A percentile compares a stretch with the other conserved stretches of the same genome.
phyloP scores from a whole-genome alignment of 2,797 vertebrate genomes.

The Cuculus canorus region DNA sequence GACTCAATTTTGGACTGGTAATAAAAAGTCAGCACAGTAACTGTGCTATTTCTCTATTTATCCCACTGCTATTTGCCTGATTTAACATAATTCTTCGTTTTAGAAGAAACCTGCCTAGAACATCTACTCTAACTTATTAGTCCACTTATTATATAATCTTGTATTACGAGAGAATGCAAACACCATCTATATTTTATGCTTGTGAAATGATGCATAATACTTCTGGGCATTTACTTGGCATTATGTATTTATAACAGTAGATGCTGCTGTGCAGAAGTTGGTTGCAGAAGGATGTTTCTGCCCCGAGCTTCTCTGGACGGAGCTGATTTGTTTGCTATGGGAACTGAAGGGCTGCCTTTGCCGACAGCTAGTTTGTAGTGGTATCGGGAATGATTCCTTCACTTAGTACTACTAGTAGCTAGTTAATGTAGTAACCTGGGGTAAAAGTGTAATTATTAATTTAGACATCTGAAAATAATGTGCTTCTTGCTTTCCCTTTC shows the following conservation, averaged over 20 bases:
- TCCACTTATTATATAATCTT: not conserved
- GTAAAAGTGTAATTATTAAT: not conserved
- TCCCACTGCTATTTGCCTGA: not conserved
- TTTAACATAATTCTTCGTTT: not conserved
- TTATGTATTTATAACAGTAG: not conserved
- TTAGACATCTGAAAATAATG: not conserved
- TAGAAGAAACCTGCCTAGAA: not conserved
- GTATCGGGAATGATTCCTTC: not conserved
- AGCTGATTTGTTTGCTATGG: not conserved
- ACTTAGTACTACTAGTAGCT: not conserved
- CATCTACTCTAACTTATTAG: not conserved
- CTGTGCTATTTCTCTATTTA: not conserved
- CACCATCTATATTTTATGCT: not conserved
- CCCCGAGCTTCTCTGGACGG: not conserved
- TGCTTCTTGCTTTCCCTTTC: not conserved
- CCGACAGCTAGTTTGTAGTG: not conserved
- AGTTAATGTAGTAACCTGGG: not conserved
- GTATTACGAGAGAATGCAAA: not conserved
- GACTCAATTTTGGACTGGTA: conserved; percentile 6
- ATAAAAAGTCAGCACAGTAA: not conserved
- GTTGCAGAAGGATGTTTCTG: not conserved
- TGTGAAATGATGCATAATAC: not conserved
- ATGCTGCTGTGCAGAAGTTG: not conserved
- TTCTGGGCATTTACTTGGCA: not conserved
- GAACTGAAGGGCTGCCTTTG: not conserved